Evolutionary conservation across 2,113 vertebrate species (phyloP).

Genomic region (Cebidichthys violaceus): DNA sequence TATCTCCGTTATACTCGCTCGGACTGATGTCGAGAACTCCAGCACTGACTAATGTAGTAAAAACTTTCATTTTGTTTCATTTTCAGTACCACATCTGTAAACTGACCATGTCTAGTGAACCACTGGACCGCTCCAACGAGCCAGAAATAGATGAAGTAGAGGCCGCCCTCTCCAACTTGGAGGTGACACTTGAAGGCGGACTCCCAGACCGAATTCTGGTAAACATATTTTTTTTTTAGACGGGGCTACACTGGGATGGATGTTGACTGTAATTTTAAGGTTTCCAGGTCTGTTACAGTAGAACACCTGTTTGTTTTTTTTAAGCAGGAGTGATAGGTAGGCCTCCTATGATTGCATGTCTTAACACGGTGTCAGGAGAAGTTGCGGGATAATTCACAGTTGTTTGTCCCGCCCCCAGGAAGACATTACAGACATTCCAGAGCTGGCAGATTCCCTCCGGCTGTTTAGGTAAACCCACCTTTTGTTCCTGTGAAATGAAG

Average conservation of each 20-base stretch:
- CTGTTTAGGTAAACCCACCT: slow-evolving; percentile 90
- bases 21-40: no score
- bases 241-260: not conserved
- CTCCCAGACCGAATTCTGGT: slow-evolving; percentile 90
- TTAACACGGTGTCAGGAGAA: slow-evolving; percentile 46
- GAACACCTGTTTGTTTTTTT: slow-evolving; percentile 58
- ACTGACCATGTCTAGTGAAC: slow-evolving; percentile 86
- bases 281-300: slow-evolving; percentile 23
- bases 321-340: slow-evolving; percentile 26
- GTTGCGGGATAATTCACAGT: slow-evolving; percentile 56
- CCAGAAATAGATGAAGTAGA: slow-evolving; percentile 95
- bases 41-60: not conserved
- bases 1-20: no score
- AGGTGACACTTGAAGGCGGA: slow-evolving; percentile 92
- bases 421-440: slow-evolving; percentile 98
- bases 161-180: slow-evolving; percentile 93
- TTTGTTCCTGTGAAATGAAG: slow-evolving; percentile 5
- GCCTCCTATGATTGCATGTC: slow-evolving; percentile 53
- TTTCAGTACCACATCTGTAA: slow-evolving; percentile 96
- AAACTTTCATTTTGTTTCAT: not conserved
- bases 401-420: slow-evolving; percentile 86
- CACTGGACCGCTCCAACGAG: slow-evolving; percentile 84
- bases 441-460: slow-evolving; percentile 92
- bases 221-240: slow-evolving; percentile 57
- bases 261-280: slow-evolving; percentile 29